Evolutionary conservation across 2,888 invertebrate genomes (phyloP), one percentile per base, ranked within the genome.

Genomic region (Eremobia ochroleuca): DNA sequence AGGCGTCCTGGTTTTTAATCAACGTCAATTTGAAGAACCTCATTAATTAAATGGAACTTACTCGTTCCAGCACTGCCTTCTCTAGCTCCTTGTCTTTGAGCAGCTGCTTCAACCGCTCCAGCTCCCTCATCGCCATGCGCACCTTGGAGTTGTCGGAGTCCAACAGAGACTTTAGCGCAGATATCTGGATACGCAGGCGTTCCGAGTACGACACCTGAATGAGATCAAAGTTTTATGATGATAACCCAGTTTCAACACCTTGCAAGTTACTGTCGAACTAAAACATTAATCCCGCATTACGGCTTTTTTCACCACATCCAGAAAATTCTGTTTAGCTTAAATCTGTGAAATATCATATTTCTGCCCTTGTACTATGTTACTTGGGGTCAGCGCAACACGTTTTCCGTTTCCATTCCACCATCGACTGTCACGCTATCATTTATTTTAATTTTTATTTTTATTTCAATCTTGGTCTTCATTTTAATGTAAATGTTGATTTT

Each of bases 141-240:
- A 97, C 96, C 80, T 97, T 97, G 8, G 91, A 93, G 87, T 97
- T 97, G 92, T 97, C 98, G 0, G 97, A 96, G 84, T 97, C 97
- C 87, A 97, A 92, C 66, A 98, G 93, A 1, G 97, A 95, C 83
- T 97, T 97, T 61, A 98, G 92, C 6, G 97, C 96, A 37, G 96
- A 94, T 81, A 97, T 97, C 91, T 98, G 97, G 40, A 97, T 93
- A 66, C 97, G 97, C 6, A 97, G 94, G 0, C 96, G 93, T 86
- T 97, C 97, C 3, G 96, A 95, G 82, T 94, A 93, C 21, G 92
- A 92, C 80, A 95, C 94, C 96, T 96, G 78, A 1, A 62, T 28
- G 40, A 65, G 15, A 58, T n/a, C 15, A 25, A 34, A 25, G n/a
- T 8, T 46, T 0, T 15, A 59, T 15, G 28, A 1, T 28, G 18